Evolutionary conservation across 1,140 invertebrate genomes (phyloP), one percentile per base, ranked within the genome.

Genomic region (Orius insidiosus): DNA sequence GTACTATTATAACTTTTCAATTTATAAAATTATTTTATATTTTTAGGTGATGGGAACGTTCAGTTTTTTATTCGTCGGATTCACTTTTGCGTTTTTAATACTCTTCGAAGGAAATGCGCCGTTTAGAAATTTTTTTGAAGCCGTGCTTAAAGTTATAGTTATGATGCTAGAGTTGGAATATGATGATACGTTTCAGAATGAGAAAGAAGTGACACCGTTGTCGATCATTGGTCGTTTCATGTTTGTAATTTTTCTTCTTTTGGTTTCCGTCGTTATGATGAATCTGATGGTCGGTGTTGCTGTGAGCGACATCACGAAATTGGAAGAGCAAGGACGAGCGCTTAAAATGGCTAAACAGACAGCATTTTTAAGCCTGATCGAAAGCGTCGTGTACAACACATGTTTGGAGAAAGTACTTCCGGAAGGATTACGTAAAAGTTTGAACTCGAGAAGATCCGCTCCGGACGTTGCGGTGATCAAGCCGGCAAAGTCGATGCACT

Each of bases 101-200:
- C 59, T 65, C 44, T 71, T 70, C 54, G 55, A 55, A 49, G 59
- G 57, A 34, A 55, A 60, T 30, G 54, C 40, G 5, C 53, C 64
- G 44, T 72, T 70, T 54, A 45, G 36, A 13, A 53, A 63, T 51
- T 60, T 63, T 11, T 64, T 63, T 62, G 54, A 58, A 9, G 58
- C 67, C 2, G 46, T 71, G 10, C 55, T 69, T 1, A 70, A 67
- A 54, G 70, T 68, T 3, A 56, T 66, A 2, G 69, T 70, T 36
- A 73, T 74, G 71, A 69, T 68, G 52, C 68, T 68, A n/a, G 72
- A 74, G 53, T 67, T 68, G 49, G 67, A 72, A 49, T 74, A 69
- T 51, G 54, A 55, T 11, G 56, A 56, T 18, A 54, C 64, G 14
- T 68, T 69, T 53, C 47, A 56, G 3, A 45, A 47, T 8, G 38